Base-by-base conservation (phyloP, 2,888 invertebrate genomes). In the Orchestes rusci region DNA sequence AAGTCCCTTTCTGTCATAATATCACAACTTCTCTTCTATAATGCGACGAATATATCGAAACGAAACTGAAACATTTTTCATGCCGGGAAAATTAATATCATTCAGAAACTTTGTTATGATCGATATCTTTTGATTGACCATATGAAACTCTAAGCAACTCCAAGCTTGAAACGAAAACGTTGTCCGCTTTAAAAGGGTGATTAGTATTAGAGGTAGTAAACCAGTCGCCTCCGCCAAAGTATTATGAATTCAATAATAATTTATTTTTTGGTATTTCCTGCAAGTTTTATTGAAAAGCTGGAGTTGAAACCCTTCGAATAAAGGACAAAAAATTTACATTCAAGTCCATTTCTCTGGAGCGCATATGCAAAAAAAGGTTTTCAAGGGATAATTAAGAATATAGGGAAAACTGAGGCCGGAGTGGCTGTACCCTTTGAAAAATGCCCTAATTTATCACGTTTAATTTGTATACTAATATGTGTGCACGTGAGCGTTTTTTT, bases 401-500 rank as follows among this genome's bases (percentile, higher is more conserved):
- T 39, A 39, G 49, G 45, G 43, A 49, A 43, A 37, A 32, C 43
- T 39, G 47, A 47, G 36, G 38, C 30, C 8, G 16, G 31, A n/a
- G 16, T 4, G 12, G 35, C 31, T 16, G 27, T 33, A 28, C 35
- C 44, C 45, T 49, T 43, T 45, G 45, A 48, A 48, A 48, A 44
- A 50, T 50, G 43, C 45, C 50, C 42, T 41, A 50, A 50, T 50
- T 50, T 50, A 50, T 50, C 50, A 50, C 46, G 50, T 50, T 50
- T 50, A 50, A 50, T 50, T 50, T 50, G 50, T 50, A 50, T 45
- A 50, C 50, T 50, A 50, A 50, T 50, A 46, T 43, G 44, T 46
- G 50, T 46, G 46, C 46, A 50, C 46, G 46, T 50, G 46, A 50
- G 50, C 50, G 43, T 43, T 43, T 46, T 46, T 50, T 45, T 45